A percentile compares a stretch with the other conserved stretches of the same genome.
These are phyloP conservation scores for Aquatica leii DNA, from an alignment of 2,888 invertebrate genomes.

Conservation along the genomic window DNA sequence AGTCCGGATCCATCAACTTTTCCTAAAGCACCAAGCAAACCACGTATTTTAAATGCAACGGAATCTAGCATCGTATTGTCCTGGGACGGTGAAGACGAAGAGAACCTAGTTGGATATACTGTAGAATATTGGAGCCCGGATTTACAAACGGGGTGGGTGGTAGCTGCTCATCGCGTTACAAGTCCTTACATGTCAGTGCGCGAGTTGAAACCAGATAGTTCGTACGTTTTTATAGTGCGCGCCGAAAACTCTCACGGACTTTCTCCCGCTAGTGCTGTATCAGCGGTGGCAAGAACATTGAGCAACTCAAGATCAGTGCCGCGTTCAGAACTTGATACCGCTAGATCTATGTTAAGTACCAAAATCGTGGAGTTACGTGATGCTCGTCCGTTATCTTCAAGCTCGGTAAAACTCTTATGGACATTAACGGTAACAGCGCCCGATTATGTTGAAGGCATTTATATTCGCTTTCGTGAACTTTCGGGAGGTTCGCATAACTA, in stretches of 20 bases:
- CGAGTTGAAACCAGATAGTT: slow-evolving; percentile 78
- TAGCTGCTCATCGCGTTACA: slow-evolving; percentile 73
- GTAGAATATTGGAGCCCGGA: slow-evolving; percentile 82
- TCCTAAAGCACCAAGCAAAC: slow-evolving; percentile 79
- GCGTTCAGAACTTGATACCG: slow-evolving; percentile 79
- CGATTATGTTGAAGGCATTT: slow-evolving; percentile 70
- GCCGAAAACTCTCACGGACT: slow-evolving; percentile 88
- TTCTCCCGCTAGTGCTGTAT: slow-evolving; percentile 80
- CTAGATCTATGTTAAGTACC: slow-evolving; percentile 77
- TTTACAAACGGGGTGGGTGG: slow-evolving; percentile 79
- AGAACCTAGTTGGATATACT: slow-evolving; percentile 70
- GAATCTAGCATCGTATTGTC: slow-evolving; percentile 69
- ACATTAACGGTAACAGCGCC: slow-evolving; percentile 54
- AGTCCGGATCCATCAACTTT: slow-evolving; percentile 75
- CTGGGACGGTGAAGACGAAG: slow-evolving; percentile 68
- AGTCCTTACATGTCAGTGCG: slow-evolving; percentile 75
- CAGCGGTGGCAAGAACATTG: slow-evolving; percentile 74
- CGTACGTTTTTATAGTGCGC: slow-evolving; percentile 85
- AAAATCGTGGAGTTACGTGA: slow-evolving; percentile 78
- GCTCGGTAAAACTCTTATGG: slow-evolving; percentile 66
- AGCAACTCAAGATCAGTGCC: slow-evolving; percentile 73
- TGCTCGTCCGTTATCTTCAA: slow-evolving; percentile 65
- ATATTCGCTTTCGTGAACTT: slow-evolving; percentile 72
- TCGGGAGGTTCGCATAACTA: slow-evolving; percentile 69
- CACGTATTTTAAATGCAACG: slow-evolving; percentile 72